Evolutionary conservation across 1,140 invertebrate genomes (phyloP).

Genomic region (Philopotamus ludificatus): DNA sequence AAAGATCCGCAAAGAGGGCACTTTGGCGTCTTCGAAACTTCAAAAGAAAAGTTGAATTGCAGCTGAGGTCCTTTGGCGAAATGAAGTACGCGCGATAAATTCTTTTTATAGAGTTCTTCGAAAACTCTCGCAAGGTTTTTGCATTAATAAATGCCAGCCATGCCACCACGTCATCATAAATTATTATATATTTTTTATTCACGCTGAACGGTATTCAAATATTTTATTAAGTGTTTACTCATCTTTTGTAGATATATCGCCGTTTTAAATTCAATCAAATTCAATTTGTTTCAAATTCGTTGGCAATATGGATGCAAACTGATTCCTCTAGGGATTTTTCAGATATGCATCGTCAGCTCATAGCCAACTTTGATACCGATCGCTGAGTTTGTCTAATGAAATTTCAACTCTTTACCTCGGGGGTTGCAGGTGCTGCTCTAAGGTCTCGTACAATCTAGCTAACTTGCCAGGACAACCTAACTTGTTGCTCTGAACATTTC

Average conservation of each 20-base stretch:
- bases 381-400: constrained; percentile 2
- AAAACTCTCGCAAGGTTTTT: too few relatives aligned
- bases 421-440: background rate
- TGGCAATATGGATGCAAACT: background rate
- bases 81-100: too few relatives aligned
- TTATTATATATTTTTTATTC: too few relatives aligned
- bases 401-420: constrained; percentile 18
- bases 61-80: background rate
- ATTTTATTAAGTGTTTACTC: too few relatives aligned
- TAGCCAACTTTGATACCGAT: constrained; percentile 1
- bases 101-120: too few relatives aligned
- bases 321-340: too few relatives aligned
- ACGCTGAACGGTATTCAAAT: too few relatives aligned
- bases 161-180: too few relatives aligned
- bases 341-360: too few relatives aligned
- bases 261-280: too few relatives aligned
- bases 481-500: constrained; percentile 16
- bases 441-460: background rate
- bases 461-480: constrained; percentile 4
- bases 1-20: background rate
- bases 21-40: background rate
- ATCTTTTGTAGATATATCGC: too few relatives aligned
- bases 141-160: too few relatives aligned
- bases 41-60: background rate
- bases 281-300: background rate